phyloP scores from a whole-genome alignment of 2,113 vertebrate species.

The Phyllostomus discolor region DNA sequence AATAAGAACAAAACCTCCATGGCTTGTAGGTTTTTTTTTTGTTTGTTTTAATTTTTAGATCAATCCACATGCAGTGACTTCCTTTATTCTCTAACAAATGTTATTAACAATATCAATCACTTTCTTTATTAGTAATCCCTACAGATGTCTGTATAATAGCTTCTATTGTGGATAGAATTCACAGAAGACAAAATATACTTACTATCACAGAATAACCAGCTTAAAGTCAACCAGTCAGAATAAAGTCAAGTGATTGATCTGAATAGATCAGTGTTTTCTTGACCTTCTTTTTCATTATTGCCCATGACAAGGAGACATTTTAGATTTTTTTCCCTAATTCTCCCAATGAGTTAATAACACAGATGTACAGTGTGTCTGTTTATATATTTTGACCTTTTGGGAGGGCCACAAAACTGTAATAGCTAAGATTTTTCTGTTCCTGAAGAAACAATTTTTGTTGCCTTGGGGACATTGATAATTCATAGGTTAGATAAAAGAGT shows the following conservation, averaged over 20 bases:
- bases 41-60: background rate
- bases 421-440: background rate
- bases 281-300: background rate
- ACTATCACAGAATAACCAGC: background rate
- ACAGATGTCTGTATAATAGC: background rate
- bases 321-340: background rate
- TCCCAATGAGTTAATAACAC: background rate
- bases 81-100: background rate
- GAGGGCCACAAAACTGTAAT: background rate
- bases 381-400: background rate
- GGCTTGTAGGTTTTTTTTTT: background rate
- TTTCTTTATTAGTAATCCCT: background rate
- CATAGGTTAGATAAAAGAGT: background rate
- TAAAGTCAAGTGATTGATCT: background rate
- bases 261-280: background rate
- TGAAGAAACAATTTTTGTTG: background rate
- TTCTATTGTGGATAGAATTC: background rate
- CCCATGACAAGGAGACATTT: background rate
- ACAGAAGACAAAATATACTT: background rate
- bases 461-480: background rate
- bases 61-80: background rate
- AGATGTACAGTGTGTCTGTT: background rate
- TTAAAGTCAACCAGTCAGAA: background rate
- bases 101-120: background rate
- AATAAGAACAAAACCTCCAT: background rate